Base-by-base conservation (phyloP, 2,113 vertebrate species). In the Terrapene triunguis region DNA sequence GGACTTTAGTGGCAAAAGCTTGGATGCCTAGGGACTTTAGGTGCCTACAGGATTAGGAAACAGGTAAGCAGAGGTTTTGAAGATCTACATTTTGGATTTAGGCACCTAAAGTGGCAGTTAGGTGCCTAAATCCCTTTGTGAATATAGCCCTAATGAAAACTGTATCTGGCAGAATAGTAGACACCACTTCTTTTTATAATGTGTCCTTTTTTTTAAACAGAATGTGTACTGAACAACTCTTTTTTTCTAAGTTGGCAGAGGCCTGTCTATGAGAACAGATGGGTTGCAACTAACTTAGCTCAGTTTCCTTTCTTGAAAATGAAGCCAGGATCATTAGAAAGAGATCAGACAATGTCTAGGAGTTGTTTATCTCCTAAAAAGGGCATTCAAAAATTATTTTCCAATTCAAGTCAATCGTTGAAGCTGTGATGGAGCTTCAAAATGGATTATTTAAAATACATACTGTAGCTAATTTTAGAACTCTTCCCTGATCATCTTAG, bases 401-500 rank as follows among this genome's bases (percentile, higher is more conserved):
- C 4, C 55, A 54, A 8, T 54, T 86, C 17, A 80, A 93, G 55
- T 9, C 12, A 79, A 65, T 87, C 25, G 47, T 95, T 92, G 89
- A 93, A 93, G 21, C 16, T 89, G 74, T 94, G 35, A 5, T 93
- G 74, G 82, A 89, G 93, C 25, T 93, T 91, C 27, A 96, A 78
- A 84, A 88, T 55, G 5, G 44, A 82, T 44, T 86, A 69, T 38
- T 94, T 82, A 65, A 95, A 95, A 93, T 91, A 25, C 47, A 92
- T 54, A 88, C 91, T 89, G 74, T 6, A 84, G 72, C 80, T 95
- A 96, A 92, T 93, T 95, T 96, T 97, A 97, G 87, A 79, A 93
- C 57, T 95, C 10, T 57, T 32, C 50, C 89, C 83, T 89, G 38
- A 44, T 93, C 38, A 82, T 91, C 95, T 94, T 81, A 83, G 85